These are phyloP conservation scores for Buteo buteo DNA, from an alignment of 2,113 vertebrate species.

Conservation along the genomic window DNA sequence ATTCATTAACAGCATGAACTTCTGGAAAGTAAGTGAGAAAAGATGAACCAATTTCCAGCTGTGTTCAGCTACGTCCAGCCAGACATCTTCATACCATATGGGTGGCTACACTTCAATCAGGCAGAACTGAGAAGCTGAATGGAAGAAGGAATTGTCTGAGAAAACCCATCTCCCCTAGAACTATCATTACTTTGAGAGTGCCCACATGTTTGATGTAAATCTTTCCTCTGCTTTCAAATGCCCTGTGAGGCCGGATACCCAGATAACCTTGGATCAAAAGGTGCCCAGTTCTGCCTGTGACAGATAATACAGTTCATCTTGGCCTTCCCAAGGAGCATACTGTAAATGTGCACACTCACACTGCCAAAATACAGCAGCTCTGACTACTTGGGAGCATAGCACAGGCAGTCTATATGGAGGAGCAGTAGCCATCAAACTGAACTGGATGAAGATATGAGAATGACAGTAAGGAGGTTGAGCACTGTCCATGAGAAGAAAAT, in stretches of 20 bases:
- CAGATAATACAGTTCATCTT: not conserved
- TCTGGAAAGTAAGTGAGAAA: not conserved
- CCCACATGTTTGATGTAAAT: not conserved
- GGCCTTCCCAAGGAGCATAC: not conserved
- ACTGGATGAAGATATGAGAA: not conserved
- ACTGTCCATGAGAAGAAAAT: not conserved
- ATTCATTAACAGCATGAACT: not conserved
- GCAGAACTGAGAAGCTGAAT: not conserved
- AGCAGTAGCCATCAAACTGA: not conserved
- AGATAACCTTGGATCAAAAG: not conserved
- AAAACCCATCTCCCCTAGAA: not conserved
- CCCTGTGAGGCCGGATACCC: not conserved
- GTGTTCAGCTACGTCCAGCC: not conserved
- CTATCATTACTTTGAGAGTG: not conserved
- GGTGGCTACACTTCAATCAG: not conserved
- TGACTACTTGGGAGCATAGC: not conserved
- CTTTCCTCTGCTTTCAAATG: not conserved
- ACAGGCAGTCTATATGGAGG: not conserved
- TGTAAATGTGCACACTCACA: not conserved
- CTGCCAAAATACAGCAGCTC: not conserved
- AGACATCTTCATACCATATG: constrained; percentile 20
- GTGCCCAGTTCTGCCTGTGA: not conserved
- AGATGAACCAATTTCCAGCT: not conserved
- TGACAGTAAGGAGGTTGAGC: not conserved
- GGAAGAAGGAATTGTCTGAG: not conserved